Evolutionary conservation across 92 coral and sea anemone species (phyloP), one percentile per base, ranked within the genome.

Genomic region (Actinernus sp.): DNA sequence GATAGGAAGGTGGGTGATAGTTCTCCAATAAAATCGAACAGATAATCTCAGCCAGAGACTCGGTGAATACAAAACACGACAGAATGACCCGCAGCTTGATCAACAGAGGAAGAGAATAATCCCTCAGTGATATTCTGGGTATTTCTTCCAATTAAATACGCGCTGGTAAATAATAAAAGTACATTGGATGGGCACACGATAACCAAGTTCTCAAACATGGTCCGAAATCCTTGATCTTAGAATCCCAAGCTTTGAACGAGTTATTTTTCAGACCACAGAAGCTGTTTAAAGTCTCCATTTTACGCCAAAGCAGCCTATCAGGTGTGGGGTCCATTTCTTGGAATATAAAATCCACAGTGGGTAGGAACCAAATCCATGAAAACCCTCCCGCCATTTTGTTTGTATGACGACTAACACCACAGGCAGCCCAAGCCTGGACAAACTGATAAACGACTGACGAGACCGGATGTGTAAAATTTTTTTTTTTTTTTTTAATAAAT

Each of bases 121-220:
- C 72, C 23, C 31, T 59, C 6, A 72, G 31, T 26, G 71, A 9
- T 17, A 48, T 53, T 71, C 78, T 48, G 4, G 63, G 46, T 26
- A 57, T 63, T 82, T n/a, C 76, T 71, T 43, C 63, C 61, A 29
- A 63, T 63, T 36, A 71, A 80, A 55, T 78, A 84, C 8, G 81
- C 60, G 63, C 93, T 91, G 14, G 79, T 49, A 10, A 80, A 63
- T 36, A 60, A 61, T 39, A 95, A 79, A 25, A 95, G 63, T 14
- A 69, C 56, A 73, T 95, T 79, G 3, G 79, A 51, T 0, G 99
- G 99, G 40, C 83, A 76, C 24, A 80, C 81, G 14, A 95, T 74
- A 6, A 82, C 86, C 20, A 95, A 51, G 34, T 66, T 53, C 55
- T 87, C 61, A 49, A 91, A 66, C 99, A 95, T 18, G 62, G 44